Conservation (phyloP, 1,140 invertebrate genomes). For the Harpegnathos saltator region DNA sequence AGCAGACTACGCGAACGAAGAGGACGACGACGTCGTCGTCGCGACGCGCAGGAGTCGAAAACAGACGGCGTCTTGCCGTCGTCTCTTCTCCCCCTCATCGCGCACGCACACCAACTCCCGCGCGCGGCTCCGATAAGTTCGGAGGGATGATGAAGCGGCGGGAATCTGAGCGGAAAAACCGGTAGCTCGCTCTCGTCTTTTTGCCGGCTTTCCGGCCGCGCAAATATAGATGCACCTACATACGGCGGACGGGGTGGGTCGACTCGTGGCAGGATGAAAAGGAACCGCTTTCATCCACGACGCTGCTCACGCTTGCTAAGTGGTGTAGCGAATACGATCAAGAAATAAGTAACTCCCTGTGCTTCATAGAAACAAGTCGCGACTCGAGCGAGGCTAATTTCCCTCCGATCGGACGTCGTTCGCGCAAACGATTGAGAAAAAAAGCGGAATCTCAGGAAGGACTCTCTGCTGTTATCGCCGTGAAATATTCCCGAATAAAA, state of each 20-base stretch:
- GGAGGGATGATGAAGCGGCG: slow-evolving; percentile 60
- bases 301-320: not conserved
- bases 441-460: too few species aligned
- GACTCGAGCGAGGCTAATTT: not conserved
- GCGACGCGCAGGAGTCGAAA: slow-evolving; percentile 35
- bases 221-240: slow-evolving; percentile 1
- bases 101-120: not conserved
- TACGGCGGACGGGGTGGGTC: not conserved
- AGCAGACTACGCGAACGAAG: slow-evolving; percentile 4
- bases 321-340: not conserved
- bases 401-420: not conserved
- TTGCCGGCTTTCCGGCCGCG: not conserved
- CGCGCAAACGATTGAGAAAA: too few species aligned
- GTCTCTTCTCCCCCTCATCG: not conserved
- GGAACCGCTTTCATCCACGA: too few species aligned
- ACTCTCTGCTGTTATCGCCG: too few species aligned
- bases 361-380: not conserved
- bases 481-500: too few species aligned
- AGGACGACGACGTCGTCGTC: slow-evolving; percentile 16
- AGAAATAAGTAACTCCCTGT: not conserved
- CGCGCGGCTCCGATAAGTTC: slow-evolving; percentile 52
- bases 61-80: slow-evolving; percentile 26
- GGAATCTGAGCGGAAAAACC: slow-evolving; percentile 60
- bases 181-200: not conserved
- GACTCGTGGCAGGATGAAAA: not conserved